Evolutionary conservation across 2,113 vertebrate species (phyloP).

Genomic region (Engraulis encrasicolus): DNA sequence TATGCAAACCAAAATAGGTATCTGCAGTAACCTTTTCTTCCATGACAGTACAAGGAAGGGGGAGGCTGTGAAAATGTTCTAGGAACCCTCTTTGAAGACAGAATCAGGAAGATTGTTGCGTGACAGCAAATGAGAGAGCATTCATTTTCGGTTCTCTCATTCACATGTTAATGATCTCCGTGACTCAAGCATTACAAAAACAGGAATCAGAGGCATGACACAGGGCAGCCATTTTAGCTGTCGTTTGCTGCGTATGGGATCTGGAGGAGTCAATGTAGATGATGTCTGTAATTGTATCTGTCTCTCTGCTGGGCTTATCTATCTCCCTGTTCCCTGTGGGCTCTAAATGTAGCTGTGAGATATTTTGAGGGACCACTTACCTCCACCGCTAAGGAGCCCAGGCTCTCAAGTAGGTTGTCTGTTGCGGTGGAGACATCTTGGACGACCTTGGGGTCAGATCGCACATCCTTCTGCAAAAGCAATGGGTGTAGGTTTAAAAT

Average conservation of each 20-base stretch:
- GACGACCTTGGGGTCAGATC: conserved; percentile 77
- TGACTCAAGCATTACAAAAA: background rate
- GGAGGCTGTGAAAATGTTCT: background rate
- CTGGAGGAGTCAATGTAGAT: background rate
- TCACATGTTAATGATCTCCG: background rate
- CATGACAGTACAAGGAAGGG: background rate
- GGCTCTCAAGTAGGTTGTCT: conserved; percentile 76
- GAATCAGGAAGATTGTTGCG: background rate
- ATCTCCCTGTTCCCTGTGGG: background rate
- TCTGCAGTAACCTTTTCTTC: background rate
- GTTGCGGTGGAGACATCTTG: conserved; percentile 81
- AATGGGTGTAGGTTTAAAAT: background rate
- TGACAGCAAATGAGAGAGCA: background rate
- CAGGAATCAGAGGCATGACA: background rate
- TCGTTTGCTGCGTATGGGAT: background rate
- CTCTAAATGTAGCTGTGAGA: conserved; percentile 6
- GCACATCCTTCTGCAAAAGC: conserved; percentile 75
- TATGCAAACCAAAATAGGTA: conserved; percentile 17
- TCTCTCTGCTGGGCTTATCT: conserved; percentile 11
- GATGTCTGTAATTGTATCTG: background rate
- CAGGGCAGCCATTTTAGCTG: background rate
- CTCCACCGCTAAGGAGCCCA: conserved; percentile 81
- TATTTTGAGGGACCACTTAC: conserved; percentile 65
- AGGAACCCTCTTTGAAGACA: background rate
- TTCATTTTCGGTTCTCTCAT: background rate